A percentile compares a stretch with the other conserved stretches of the same genome.
Conservation (phyloP, 2,888 invertebrate species). For the Criorhina ranunculi region DNA sequence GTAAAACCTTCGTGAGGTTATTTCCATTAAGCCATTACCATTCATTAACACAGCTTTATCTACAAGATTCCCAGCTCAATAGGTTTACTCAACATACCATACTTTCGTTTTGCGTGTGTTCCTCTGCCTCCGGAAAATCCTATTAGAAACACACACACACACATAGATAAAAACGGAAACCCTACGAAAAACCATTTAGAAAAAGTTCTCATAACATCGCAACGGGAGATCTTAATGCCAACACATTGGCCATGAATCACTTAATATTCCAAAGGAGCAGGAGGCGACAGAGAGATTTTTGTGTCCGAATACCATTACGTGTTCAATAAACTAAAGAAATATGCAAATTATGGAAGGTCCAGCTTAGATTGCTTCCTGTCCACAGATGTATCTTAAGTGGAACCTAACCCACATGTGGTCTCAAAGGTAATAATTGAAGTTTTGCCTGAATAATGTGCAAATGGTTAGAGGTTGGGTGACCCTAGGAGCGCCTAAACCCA, state of each 20-base stretch:
- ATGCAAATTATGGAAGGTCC: constrained; percentile 66
- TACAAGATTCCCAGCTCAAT: no score
- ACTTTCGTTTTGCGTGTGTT: no score
- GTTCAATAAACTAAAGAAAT: constrained; percentile 60
- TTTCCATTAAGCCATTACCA: no score
- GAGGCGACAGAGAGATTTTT: constrained; percentile 30
- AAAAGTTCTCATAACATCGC: constrained; percentile 64
- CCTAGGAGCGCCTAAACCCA: constrained; percentile 21
- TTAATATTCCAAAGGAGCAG: constrained; percentile 27
- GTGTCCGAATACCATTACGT: constrained; percentile 39
- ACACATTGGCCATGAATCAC: constrained; percentile 60
- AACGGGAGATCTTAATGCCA: constrained; percentile 63
- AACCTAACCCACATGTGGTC: constrained; percentile 59
- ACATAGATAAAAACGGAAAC: constrained; percentile 13
- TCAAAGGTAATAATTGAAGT: constrained; percentile 58
- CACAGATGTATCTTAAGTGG: constrained; percentile 38
- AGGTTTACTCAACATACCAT: no score
- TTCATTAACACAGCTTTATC: no score
- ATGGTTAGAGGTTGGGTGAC: constrained; percentile 48
- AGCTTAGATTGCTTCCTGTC: constrained; percentile 58
- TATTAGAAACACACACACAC: constrained; percentile 30
- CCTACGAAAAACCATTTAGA: constrained; percentile 47
- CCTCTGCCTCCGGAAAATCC: no score
- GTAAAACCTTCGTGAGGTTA: no score
- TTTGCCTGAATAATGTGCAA: constrained; percentile 47